Evolutionary conservation across 1,140 invertebrate species (phyloP).

Genomic region (Drosophila bocki): DNA sequence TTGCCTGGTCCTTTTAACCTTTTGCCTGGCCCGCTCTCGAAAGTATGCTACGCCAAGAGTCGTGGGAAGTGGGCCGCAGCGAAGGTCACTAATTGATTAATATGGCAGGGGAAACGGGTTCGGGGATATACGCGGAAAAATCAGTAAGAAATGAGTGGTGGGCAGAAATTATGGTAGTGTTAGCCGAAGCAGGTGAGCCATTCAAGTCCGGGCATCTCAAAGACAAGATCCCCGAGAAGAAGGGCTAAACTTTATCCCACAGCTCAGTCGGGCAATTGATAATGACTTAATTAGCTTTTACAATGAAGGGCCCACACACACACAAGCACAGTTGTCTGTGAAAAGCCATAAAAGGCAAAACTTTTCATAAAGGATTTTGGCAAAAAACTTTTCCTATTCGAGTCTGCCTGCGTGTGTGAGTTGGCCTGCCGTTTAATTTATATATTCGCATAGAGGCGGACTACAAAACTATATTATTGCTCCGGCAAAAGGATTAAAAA

Average conservation of each 20-base stretch:
- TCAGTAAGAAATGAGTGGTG: background rate
- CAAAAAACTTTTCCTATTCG: slow-evolving; percentile 71
- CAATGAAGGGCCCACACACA: slow-evolving; percentile 25
- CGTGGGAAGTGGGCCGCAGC: slow-evolving; percentile 43
- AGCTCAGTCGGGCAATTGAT: slow-evolving; percentile 64
- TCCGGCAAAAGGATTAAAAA: slow-evolving; percentile 77
- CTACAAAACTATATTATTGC: slow-evolving; percentile 72
- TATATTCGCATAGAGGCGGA: slow-evolving; percentile 47
- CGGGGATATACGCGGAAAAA: slow-evolving; percentile 4
- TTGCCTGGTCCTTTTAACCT: slow-evolving; percentile 78
- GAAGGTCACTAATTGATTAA: slow-evolving; percentile 84
- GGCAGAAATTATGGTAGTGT: slow-evolving; percentile 1
- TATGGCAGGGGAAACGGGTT: slow-evolving; percentile 20
- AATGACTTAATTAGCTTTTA: slow-evolving; percentile 80
- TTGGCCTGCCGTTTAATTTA: slow-evolving; percentile 73
- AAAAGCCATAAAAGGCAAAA: slow-evolving; percentile 70
- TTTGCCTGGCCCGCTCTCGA: slow-evolving; percentile 60
- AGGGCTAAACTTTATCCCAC: slow-evolving; percentile 5
- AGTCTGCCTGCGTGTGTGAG: slow-evolving; percentile 34
- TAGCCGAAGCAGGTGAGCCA: slow-evolving; percentile 2
- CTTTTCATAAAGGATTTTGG: slow-evolving; percentile 82
- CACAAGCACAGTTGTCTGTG: slow-evolving; percentile 32
- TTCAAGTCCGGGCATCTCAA: slow-evolving; percentile 16
- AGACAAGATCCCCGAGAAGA: slow-evolving; percentile 24
- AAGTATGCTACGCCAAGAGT: slow-evolving; percentile 58